Percentiles rank a stretch among this genome's conserved stretches.
Evolutionary conservation across 2,113 vertebrate species (phyloP).

Genomic region (Cepphus grylle): DNA sequence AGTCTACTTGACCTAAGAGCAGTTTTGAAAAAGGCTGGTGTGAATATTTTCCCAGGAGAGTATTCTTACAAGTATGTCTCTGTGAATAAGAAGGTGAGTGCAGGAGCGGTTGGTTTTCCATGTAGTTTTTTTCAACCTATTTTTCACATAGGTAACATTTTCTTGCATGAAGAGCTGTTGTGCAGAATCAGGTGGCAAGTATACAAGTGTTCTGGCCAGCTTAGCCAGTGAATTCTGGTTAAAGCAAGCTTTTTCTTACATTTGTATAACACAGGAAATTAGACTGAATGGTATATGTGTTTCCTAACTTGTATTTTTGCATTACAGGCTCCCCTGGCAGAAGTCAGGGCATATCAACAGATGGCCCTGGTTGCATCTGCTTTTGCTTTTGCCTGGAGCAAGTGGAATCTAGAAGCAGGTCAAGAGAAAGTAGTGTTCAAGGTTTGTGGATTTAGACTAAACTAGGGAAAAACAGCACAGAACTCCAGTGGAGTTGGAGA

Average conservation of each 20-base stretch:
- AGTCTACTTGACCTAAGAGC: conserved; percentile 67
- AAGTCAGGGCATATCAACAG: conserved; percentile 82
- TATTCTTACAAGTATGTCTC: conserved; percentile 77
- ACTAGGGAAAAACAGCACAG: neutral
- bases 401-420: conserved; percentile 83
- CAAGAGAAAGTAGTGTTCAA: conserved; percentile 78
- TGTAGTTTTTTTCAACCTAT: accelerated
- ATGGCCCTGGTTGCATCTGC: conserved; percentile 84
- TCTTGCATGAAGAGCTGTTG: neutral
- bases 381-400: conserved; percentile 87
- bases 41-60: conserved; percentile 86
- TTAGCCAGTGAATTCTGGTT: neutral
- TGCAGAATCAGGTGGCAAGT: neutral
- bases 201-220: neutral
- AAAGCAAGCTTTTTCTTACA: neutral
- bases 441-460: conserved; percentile 66
- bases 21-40: conserved; percentile 77
- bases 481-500: too few species aligned
- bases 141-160: neutral
- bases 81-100: conserved; percentile 76
- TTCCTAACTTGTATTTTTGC: neutral
- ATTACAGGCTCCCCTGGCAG: conserved; percentile 75
- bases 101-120: neutral
- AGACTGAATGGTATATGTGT: accelerated
- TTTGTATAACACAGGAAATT: neutral